Evolutionary conservation across 1,140 invertebrate species (phyloP).

Genomic region (Procambarus clarkii): DNA sequence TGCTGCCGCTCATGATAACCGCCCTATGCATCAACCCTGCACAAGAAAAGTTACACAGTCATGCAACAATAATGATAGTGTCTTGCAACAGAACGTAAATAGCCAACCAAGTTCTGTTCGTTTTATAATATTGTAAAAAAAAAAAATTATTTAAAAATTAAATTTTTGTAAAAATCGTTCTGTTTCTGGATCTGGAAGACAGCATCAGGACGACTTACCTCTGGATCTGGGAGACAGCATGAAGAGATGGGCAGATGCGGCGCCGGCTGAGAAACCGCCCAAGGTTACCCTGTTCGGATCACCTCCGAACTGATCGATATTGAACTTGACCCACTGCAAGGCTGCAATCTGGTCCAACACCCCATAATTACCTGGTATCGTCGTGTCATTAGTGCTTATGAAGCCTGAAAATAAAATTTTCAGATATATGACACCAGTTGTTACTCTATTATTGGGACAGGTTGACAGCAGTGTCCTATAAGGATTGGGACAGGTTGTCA

Average conservation of each 20-base stretch:
- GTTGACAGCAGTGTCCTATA: too few relatives aligned
- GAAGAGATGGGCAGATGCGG: conserved; percentile 91
- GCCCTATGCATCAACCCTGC: not conserved
- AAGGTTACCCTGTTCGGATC: conserved; percentile 89
- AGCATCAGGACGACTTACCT: conserved; percentile 21
- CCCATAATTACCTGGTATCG: conserved; percentile 89
- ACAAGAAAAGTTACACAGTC: not conserved
- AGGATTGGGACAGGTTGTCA: too few relatives aligned
- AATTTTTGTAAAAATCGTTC: too few relatives aligned
- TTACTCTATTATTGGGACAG: too few relatives aligned
- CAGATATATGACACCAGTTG: too few relatives aligned
- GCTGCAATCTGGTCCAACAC: conserved; percentile 92
- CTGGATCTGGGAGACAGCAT: conserved; percentile 86
- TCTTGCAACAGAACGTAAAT: too few relatives aligned
- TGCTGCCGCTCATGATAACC: not conserved
- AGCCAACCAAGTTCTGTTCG: too few relatives aligned
- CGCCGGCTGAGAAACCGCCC: conserved; percentile 95
- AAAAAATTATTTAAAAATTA: too few relatives aligned
- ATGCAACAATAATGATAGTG: too few relatives aligned
- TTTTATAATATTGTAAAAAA: too few relatives aligned
- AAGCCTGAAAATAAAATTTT: conserved; percentile 83
- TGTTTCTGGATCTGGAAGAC: too few relatives aligned
- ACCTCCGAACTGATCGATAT: conserved; percentile 77
- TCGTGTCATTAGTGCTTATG: conserved; percentile 84
- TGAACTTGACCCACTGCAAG: conserved; percentile 87